Percentiles rank a stretch among this genome's conserved stretches.
These are phyloP conservation scores for Drosophila truncata DNA, from an alignment of 1,140 invertebrate genomes.

Conservation along the genomic window DNA sequence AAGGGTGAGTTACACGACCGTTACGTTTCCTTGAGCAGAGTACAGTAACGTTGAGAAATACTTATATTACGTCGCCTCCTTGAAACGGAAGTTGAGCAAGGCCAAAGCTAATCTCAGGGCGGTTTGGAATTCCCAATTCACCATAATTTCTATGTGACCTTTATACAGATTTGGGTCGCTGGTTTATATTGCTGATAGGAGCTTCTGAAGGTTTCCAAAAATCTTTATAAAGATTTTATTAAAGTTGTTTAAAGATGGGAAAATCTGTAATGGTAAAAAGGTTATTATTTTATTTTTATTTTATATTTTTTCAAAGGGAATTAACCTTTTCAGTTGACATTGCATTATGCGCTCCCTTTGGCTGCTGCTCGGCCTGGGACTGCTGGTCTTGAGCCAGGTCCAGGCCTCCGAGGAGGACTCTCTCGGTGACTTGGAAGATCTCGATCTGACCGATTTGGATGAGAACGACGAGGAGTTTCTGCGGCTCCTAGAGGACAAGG, in stretches of 20 bases:
- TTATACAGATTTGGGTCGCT: slow-evolving; percentile 7
- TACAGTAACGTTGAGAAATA: slow-evolving; percentile 33
- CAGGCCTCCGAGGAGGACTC: slow-evolving; percentile 53
- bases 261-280: too few species aligned
- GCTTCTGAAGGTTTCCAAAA: background rate
- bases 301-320: background rate
- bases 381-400: slow-evolving; percentile 62
- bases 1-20: slow-evolving; percentile 39
- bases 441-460: slow-evolving; percentile 69
- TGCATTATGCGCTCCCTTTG: slow-evolving; percentile 64
- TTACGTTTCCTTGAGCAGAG: slow-evolving; percentile 9
- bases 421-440: slow-evolving; percentile 31
- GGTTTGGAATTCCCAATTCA: background rate
- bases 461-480: slow-evolving; percentile 80
- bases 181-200: background rate
- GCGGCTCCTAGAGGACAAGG: slow-evolving; percentile 75
- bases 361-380: slow-evolving; percentile 70
- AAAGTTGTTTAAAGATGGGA: background rate
- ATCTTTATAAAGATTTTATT: background rate
- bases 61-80: slow-evolving; percentile 7
- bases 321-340: slow-evolving; percentile 22
- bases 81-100: slow-evolving; percentile 19
- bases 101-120: slow-evolving; percentile 3
- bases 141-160: slow-evolving; percentile 4
- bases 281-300: background rate